These are phyloP conservation scores for Drosophila jambulina DNA, from an alignment of 1,140 invertebrate species.

Conservation along the genomic window DNA sequence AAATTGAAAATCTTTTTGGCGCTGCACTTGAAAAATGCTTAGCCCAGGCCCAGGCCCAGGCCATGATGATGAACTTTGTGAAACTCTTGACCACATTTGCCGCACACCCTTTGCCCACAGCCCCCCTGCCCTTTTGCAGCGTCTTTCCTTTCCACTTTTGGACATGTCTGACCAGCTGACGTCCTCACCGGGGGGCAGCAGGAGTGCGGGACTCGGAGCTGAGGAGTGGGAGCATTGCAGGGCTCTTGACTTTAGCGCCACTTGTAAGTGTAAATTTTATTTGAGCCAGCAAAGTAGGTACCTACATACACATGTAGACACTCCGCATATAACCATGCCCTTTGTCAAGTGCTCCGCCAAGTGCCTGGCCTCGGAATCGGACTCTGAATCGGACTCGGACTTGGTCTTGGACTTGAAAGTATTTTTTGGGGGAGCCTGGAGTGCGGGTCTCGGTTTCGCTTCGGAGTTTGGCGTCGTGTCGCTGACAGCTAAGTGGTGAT, in stretches of 20 bases:
- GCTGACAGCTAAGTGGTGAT: slow-evolving; percentile 80
- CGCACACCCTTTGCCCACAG: slow-evolving; percentile 36
- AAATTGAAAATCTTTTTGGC: slow-evolving; percentile 80
- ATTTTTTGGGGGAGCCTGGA: slow-evolving; percentile 22
- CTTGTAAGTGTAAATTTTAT: slow-evolving; percentile 83
- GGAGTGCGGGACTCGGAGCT: neutral
- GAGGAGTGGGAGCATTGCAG: slow-evolving; percentile 37
- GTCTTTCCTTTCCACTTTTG: slow-evolving; percentile 56
- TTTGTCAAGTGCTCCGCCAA: slow-evolving; percentile 63
- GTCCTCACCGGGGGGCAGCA: slow-evolving; percentile 27
- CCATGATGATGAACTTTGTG: slow-evolving; percentile 78
- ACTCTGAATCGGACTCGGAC: slow-evolving; percentile 39
- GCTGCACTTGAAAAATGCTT: slow-evolving; percentile 80
- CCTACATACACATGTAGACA: slow-evolving; percentile 36
- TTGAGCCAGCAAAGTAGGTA: slow-evolving; percentile 66
- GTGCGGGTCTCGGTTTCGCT: slow-evolving; percentile 27
- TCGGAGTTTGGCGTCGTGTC: slow-evolving; percentile 68
- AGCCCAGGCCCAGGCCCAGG: slow-evolving; percentile 46
- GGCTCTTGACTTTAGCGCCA: slow-evolving; percentile 80
- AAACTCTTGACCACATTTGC: slow-evolving; percentile 82
- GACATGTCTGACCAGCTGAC: slow-evolving; percentile 75
- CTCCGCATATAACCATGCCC: slow-evolving; percentile 45
- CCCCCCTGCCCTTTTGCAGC: neutral
- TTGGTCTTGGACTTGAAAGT: slow-evolving; percentile 26
- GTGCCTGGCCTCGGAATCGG: slow-evolving; percentile 63